Evolutionary conservation across 2,888 invertebrate genomes (phyloP), one percentile per base, ranked within the genome.

Genomic region (Anoncus sp.): DNA sequence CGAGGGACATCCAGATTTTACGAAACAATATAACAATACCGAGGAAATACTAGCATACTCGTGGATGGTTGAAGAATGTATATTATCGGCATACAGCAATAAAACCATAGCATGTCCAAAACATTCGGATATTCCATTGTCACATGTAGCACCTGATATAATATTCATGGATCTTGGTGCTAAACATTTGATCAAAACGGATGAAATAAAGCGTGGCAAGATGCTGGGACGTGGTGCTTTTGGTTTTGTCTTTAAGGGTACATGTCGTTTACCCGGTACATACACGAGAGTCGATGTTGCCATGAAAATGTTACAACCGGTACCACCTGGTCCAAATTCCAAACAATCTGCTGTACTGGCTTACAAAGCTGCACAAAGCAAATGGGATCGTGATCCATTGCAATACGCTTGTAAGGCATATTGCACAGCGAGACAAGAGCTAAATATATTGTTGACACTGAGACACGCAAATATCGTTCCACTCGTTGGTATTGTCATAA

Each of bases 1-100:
- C 14, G 97, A 97, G 89, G 97, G 97, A 0, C 94, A 95, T 87
- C 94, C 95, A 62, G 92, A 90, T 67, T 76, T 92, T 6, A 88
- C 83, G 47, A 91, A 85, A 49, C 92, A 84, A 91, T 93, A 79
- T 86, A 85, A 82, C 71, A 82, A 83, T 43, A 49, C 79, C 0
- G 90, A 91, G 31, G 87, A 85, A 16, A 87, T 84, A 9, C 81
- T 88, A 3, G 93, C 93, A 77, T 96, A 96, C 86, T 94, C 95
- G 10, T 98, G 98, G 97, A 96, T 97, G 92, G 96, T 99, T 24
- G 99, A 99, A 92, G 97, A 98, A 90, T 99, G 99, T 92, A 98
- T 99, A 88, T 93, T 98, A 69, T 95, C 96, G 0, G 97, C 97
- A 0, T 96, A 97, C 91, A 95, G 95, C 84, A 94, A 94, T 70